Evolutionary conservation across 2,113 vertebrate species (phyloP).

Genomic region (Crotalus horridus): DNA sequence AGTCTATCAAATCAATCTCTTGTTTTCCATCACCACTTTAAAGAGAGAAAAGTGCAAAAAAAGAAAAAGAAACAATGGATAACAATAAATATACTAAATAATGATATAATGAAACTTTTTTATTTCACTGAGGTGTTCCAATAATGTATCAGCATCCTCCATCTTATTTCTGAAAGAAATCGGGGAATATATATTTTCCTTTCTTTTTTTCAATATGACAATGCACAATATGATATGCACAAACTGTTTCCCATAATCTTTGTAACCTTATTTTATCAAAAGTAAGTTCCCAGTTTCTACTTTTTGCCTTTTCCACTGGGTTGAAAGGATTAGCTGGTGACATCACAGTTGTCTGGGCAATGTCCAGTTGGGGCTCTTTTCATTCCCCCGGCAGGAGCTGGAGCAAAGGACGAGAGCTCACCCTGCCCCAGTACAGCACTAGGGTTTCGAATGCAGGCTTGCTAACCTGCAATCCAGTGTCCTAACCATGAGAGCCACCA

Average conservation of each 20-base stretch:
- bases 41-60: not conserved
- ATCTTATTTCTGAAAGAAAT: not conserved
- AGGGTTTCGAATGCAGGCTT: not conserved
- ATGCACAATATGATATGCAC: not conserved
- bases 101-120: not conserved
- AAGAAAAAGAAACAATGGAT: not conserved
- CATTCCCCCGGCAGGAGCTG: not conserved
- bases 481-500: not conserved
- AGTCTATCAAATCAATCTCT: not conserved
- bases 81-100: not conserved
- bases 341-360: not conserved
- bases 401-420: not conserved
- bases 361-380: not conserved
- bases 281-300: not conserved
- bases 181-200: not conserved
- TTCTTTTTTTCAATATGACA: not conserved
- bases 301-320: not conserved
- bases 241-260: not conserved
- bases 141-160: not conserved
- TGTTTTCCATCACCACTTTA: not conserved
- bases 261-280: not conserved
- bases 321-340: not conserved
- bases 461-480: not conserved
- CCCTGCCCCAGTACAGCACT: not conserved
- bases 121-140: not conserved